These are phyloP conservation scores for Lycodopsis pacificus DNA, from an alignment of 2,797 vertebrate species.

Conservation along the genomic window DNA sequence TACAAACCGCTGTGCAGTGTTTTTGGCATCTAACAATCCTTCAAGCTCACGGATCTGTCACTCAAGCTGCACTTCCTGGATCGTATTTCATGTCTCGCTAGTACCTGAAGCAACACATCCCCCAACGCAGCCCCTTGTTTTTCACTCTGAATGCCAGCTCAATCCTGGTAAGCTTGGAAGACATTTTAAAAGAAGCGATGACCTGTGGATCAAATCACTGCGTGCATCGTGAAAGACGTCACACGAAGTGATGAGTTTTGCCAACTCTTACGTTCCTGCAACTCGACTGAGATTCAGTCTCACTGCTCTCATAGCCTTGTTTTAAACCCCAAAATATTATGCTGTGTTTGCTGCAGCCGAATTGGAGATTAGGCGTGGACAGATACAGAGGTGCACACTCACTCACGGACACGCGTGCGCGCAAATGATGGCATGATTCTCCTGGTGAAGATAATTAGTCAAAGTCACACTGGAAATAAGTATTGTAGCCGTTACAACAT, in stretches of 20 bases:
- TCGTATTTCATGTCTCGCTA: slow-evolving; percentile 8
- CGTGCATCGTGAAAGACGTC: neutral
- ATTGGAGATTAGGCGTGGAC: neutral
- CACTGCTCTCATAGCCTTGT: neutral
- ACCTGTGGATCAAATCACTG: neutral
- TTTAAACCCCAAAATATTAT: neutral
- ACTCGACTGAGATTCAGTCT: neutral
- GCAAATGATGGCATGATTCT: neutral
- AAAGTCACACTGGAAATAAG: neutral
- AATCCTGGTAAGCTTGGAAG: neutral
- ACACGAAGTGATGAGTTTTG: neutral
- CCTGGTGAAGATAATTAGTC: neutral
- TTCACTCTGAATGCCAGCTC: neutral
- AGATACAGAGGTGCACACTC: neutral
- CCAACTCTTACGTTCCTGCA: neutral
- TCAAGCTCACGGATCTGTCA: slow-evolving; percentile 2
- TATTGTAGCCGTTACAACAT: neutral
- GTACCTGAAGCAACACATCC: slow-evolving; percentile 13
- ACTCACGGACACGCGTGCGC: neutral
- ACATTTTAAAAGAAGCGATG: neutral
- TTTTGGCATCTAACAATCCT: slow-evolving; percentile 4
- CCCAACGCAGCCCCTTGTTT: neutral
- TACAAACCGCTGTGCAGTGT: neutral
- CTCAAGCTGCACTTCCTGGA: slow-evolving; percentile 16
- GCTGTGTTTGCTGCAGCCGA: neutral